Percentiles rank a stretch among this genome's conserved stretches.
These are phyloP conservation scores for Microcebus griseorufus DNA, from an alignment of 2,113 vertebrate genomes.

Conservation along the genomic window DNA sequence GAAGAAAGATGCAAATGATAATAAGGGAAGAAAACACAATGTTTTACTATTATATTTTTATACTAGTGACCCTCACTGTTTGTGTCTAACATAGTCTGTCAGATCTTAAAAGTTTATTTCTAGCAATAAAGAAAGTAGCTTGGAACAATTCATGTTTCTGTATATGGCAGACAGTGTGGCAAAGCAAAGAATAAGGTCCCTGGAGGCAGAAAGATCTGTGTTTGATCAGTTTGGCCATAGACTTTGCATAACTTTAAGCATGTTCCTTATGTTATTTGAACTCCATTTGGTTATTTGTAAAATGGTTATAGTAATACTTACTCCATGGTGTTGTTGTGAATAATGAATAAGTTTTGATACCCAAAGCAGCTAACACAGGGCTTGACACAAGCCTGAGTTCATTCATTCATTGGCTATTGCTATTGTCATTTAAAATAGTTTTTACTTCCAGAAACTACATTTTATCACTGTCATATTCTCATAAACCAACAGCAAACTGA, in stretches of 20 bases:
- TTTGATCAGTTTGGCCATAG: neutral
- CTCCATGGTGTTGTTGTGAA: neutral
- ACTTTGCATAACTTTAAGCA: neutral
- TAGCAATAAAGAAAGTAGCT: neutral
- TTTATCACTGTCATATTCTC: neutral
- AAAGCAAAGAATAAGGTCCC: neutral
- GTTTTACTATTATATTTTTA: neutral
- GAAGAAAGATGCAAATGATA: neutral
- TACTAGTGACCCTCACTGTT: neutral
- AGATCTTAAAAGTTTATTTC: slow-evolving; percentile 29
- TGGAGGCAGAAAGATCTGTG: neutral
- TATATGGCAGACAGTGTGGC: neutral
- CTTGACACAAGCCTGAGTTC: neutral
- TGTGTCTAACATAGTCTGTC: neutral
- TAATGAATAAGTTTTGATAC: neutral
- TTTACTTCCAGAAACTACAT: neutral
- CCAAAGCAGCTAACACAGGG: neutral
- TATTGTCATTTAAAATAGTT: neutral
- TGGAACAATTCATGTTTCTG: neutral
- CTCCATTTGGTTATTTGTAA: neutral
- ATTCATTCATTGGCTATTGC: neutral
- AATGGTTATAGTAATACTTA: neutral
- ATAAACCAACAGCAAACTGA: neutral
- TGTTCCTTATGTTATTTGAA: neutral
- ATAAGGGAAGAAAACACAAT: neutral